Conservation (phyloP, 2,797 vertebrate genomes). For the Cyclura pinguis region DNA sequence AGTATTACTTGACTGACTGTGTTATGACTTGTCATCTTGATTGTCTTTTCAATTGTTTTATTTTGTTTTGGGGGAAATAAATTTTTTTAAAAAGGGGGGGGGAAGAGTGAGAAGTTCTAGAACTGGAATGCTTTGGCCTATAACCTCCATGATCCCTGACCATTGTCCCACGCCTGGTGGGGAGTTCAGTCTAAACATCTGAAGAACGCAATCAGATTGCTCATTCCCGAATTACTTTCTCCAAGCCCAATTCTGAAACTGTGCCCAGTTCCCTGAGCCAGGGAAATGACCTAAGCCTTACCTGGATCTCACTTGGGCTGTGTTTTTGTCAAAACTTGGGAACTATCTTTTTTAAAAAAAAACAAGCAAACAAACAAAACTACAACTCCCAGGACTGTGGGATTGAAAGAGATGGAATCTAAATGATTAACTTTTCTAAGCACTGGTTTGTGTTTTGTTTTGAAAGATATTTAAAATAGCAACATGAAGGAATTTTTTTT, state of each 20-base stretch:
- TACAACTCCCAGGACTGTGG: too few species aligned
- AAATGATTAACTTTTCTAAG: too few species aligned
- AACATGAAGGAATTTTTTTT: background rate
- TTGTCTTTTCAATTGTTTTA: too few species aligned
- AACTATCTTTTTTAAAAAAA: too few species aligned
- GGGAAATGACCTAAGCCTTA: background rate
- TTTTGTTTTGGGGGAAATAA: too few species aligned
- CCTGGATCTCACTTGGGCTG: background rate
- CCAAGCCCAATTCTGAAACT: background rate
- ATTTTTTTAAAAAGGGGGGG: too few species aligned
- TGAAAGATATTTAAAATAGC: background rate
- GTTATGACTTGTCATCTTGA: too few species aligned
- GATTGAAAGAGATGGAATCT: too few species aligned
- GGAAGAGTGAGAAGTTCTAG: too few species aligned
- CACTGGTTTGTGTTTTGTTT: background rate
- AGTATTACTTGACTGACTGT: too few species aligned
- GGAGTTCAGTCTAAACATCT: background rate
- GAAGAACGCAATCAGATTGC: background rate
- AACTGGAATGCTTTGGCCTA: background rate
- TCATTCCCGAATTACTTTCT: background rate
- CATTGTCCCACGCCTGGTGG: background rate
- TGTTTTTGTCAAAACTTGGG: background rate
- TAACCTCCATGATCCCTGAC: too few species aligned
- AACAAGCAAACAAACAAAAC: too few species aligned
- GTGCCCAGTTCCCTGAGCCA: background rate